Evolutionary conservation across 2,797 vertebrate genomes (phyloP).

Genomic region (Apogon talboti): DNA sequence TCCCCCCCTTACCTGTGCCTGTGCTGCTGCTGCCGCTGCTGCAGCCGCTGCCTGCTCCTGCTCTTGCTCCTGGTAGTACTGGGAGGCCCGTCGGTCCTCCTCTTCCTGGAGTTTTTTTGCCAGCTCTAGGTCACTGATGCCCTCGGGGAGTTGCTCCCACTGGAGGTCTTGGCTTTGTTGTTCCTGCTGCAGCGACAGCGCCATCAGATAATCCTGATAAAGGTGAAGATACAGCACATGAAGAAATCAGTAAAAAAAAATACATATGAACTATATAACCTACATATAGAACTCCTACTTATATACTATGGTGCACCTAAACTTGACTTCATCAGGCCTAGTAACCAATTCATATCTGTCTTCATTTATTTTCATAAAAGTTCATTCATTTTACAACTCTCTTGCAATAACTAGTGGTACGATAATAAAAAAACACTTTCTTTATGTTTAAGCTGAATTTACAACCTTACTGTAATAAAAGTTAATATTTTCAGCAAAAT

Average conservation of each 20-base stretch:
- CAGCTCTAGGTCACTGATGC: constrained; percentile 95
- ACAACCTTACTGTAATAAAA: too few species aligned
- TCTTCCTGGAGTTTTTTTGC: constrained; percentile 99
- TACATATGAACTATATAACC: too few species aligned
- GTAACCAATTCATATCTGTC: not conserved
- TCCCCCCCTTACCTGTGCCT: constrained; percentile 84
- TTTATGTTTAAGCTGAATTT: not conserved
- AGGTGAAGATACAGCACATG: not conserved
- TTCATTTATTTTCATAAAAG: constrained; percentile 4
- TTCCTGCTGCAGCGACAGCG: constrained; percentile 97
- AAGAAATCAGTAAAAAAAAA: too few species aligned
- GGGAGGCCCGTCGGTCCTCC: constrained; percentile 94
- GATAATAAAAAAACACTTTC: not conserved
- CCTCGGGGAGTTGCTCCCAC: constrained; percentile 97
- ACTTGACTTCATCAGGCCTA: not conserved
- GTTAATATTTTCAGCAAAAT: too few species aligned
- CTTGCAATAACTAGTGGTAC: not conserved
- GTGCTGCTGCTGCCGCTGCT: constrained; percentile 64
- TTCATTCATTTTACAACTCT: not conserved
- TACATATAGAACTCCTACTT: too few species aligned
- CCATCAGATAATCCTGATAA: constrained; percentile 96
- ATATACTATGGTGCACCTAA: not conserved
- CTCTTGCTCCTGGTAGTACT: constrained; percentile 98
- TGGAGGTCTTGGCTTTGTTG: constrained; percentile 94
- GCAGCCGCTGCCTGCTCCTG: constrained; percentile 84